phyloP scores from a whole-genome alignment of 2,113 vertebrate species.

The Embiotoca jacksoni region DNA sequence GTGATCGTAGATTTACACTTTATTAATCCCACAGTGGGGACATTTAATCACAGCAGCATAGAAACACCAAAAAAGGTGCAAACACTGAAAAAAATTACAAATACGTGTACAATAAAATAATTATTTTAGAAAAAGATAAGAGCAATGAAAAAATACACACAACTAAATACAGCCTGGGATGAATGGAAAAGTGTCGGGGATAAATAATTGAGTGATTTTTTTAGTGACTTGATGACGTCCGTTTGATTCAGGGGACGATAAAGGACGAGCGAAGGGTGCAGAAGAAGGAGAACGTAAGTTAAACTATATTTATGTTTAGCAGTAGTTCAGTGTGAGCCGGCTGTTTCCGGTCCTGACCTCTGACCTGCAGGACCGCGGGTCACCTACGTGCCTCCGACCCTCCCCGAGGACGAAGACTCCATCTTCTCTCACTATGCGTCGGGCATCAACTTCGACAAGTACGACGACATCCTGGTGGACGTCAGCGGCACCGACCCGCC shows the following conservation, averaged over 20 bases:
- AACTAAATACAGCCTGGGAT: too few species aligned
- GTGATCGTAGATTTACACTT: constrained; percentile 19
- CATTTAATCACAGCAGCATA: too few species aligned
- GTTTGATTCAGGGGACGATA: background rate
- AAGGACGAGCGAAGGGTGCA: background rate
- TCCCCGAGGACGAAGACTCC: constrained; percentile 88
- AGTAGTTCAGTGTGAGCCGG: background rate
- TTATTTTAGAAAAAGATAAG: too few species aligned
- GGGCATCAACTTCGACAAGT: constrained; percentile 96
- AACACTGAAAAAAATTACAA: too few species aligned
- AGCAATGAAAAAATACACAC: too few species aligned
- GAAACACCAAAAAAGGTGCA: too few species aligned
- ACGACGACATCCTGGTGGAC: constrained; percentile 91
- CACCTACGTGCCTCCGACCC: constrained; percentile 91
- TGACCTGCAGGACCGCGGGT: constrained; percentile 86
- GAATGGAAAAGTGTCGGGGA: too few species aligned
- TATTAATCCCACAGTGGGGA: too few species aligned
- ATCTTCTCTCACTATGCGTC: constrained; percentile 91
- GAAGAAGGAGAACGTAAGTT: constrained; percentile 50
- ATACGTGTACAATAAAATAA: too few species aligned
- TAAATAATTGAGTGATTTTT: too few species aligned
- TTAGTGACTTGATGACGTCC: background rate
- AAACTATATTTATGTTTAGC: background rate
- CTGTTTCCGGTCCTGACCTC: background rate
- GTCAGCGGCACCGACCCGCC: constrained; percentile 90